Evolutionary conservation across 2,797 vertebrate genomes (phyloP).

Genomic region (Leptodactylus fallax): DNA sequence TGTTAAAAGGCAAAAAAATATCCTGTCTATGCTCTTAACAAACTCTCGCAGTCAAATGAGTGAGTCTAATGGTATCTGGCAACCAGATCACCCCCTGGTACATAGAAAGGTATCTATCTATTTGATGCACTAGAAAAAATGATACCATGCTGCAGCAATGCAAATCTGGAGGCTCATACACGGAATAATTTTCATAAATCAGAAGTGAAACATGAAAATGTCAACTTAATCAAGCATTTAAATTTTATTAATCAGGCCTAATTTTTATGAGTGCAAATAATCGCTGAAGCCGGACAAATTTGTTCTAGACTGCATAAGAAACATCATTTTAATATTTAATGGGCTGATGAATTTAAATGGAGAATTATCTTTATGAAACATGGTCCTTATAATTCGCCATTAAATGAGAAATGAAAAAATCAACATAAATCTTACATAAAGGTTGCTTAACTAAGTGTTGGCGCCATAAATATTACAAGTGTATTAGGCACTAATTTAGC

Average conservation of each 20-base stretch:
- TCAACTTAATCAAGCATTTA: conserved; percentile 82
- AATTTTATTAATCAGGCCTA: conserved; percentile 83
- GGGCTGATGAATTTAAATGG: conserved; percentile 80
- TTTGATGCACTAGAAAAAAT: conserved; percentile 56
- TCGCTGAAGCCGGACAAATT: conserved; percentile 82
- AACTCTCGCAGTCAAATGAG: conserved; percentile 45
- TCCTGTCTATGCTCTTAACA: not conserved
- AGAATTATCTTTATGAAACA: conserved; percentile 81
- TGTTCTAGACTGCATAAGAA: conserved; percentile 79
- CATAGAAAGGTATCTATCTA: conserved; percentile 24
- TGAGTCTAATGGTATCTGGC: conserved; percentile 10
- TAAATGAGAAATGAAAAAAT: conserved; percentile 77
- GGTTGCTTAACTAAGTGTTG: conserved; percentile 76
- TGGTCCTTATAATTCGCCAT: conserved; percentile 77
- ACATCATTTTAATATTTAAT: conserved; percentile 82
- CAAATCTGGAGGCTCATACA: conserved; percentile 54
- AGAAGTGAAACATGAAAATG: conserved; percentile 77
- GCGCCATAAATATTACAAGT: conserved; percentile 78
- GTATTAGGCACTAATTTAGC: conserved; percentile 73
- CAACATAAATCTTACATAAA: conserved; percentile 78
- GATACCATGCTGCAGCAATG: conserved; percentile 24
- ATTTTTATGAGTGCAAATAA: conserved; percentile 84
- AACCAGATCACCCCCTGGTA: conserved; percentile 48
- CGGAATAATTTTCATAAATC: conserved; percentile 71
- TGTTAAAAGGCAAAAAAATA: conserved; percentile 44